Evolutionary conservation across 2,888 invertebrate genomes (phyloP).

Genomic region (Galerucella pusilla): DNA sequence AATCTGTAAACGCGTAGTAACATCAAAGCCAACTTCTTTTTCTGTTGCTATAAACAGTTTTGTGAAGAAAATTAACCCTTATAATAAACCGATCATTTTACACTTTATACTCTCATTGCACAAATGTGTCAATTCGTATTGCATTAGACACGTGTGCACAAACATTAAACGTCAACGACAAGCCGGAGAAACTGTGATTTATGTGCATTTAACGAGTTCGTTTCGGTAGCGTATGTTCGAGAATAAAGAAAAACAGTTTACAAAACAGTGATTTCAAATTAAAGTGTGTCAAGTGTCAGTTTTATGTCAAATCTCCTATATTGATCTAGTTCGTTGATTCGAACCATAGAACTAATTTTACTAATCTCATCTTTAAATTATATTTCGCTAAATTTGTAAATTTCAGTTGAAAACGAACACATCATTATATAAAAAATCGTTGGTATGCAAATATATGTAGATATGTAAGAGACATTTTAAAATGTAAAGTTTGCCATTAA

Average conservation of each 20-base stretch:
- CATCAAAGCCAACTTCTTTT: not conserved
- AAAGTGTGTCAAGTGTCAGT: too few species aligned
- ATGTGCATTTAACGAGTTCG: constrained; percentile 5
- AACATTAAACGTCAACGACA: constrained; percentile 1
- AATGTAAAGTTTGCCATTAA: not conserved
- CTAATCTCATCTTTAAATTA: too few species aligned
- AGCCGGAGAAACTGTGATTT: not conserved
- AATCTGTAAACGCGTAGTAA: too few species aligned
- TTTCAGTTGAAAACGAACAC: too few species aligned
- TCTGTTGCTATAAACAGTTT: not conserved
- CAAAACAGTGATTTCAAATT: too few species aligned
- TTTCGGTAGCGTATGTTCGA: not conserved
- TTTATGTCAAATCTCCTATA: too few species aligned
- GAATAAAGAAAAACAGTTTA: not conserved
- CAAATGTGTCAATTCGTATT: not conserved
- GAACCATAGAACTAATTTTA: too few species aligned
- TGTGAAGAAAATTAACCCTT: not conserved
- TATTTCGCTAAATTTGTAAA: too few species aligned
- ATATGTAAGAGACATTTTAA: not conserved
- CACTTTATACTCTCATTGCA: not conserved
- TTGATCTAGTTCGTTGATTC: too few species aligned
- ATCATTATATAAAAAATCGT: not conserved
- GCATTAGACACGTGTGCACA: not conserved
- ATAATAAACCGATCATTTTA: not conserved
- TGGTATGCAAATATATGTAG: not conserved